Conservation (phyloP, 1,140 invertebrate species). For the Phocides pigmalion region DNA sequence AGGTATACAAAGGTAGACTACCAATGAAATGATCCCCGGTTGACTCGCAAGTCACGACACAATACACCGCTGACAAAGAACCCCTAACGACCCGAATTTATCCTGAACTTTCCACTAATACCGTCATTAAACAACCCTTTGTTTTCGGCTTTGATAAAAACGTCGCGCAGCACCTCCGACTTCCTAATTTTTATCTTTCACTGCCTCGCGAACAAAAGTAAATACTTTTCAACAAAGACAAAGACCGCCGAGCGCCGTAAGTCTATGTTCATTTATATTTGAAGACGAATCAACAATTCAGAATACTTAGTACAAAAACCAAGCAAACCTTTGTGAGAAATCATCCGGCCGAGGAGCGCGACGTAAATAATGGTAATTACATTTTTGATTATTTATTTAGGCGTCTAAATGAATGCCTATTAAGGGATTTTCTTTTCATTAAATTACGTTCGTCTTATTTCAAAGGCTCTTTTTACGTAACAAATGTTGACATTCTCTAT, state of each 20-base stretch:
- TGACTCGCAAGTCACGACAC: conserved; percentile 57
- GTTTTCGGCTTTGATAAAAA: conserved; percentile 80
- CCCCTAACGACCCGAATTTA: conserved; percentile 76
- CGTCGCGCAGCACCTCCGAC: conserved; percentile 66
- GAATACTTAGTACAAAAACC: conserved; percentile 30
- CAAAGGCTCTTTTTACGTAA: conserved; percentile 17
- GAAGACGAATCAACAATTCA: conserved; percentile 39
- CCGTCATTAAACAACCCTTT: conserved; percentile 80
- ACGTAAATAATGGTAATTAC: conserved; percentile 29
- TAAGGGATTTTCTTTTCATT: conserved; percentile 27
- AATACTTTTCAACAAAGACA: conserved; percentile 55
- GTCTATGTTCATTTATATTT: conserved; percentile 44
- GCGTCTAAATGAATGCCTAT: conserved; percentile 23
- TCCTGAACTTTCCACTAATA: conserved; percentile 80
- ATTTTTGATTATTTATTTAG: conserved; percentile 35
- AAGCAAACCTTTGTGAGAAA: conserved; percentile 32
- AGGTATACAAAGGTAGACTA: conserved; percentile 27
- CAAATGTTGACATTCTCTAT: conserved; percentile 32
- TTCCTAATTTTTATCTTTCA: conserved; percentile 79
- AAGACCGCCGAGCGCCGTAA: conserved; percentile 38
- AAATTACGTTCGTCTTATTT: conserved; percentile 19
- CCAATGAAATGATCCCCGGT: conserved; percentile 52
- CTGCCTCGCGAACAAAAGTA: conserved; percentile 59
- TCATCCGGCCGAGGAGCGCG: conserved; percentile 15
- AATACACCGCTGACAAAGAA: conserved; percentile 75